Evolutionary conservation across 2,113 vertebrate genomes (phyloP).

Genomic region (Tragelaphus scriptus): DNA sequence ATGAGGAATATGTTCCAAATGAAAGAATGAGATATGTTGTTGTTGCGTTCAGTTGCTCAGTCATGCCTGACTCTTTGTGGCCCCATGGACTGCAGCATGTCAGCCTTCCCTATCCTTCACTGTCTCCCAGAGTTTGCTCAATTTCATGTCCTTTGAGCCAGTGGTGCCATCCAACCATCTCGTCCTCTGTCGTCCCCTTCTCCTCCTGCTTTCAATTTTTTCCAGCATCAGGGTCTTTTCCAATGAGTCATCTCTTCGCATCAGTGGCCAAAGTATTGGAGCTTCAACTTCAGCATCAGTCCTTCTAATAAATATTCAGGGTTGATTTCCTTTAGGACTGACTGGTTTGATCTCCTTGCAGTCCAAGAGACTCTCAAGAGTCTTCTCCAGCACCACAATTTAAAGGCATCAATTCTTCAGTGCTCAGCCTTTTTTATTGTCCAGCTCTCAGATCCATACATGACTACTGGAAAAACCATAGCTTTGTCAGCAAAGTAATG

Average conservation of each 20-base stretch:
- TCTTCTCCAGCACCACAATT: neutral
- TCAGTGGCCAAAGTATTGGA: neutral
- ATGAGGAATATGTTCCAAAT: neutral
- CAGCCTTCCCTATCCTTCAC: neutral
- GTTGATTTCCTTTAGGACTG: neutral
- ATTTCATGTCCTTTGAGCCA: neutral
- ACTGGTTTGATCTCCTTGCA: neutral
- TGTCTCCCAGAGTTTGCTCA: neutral
- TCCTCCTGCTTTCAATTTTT: neutral
- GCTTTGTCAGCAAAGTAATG: neutral
- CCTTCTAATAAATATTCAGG: neutral
- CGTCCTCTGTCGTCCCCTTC: accelerated
- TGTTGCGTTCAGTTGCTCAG: neutral
- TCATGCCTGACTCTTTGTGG: accelerated
- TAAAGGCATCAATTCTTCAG: neutral
- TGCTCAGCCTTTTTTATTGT: neutral
- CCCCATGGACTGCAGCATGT: neutral
- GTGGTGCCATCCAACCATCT: neutral
- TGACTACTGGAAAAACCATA: neutral
- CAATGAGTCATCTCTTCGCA: neutral
- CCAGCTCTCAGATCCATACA: neutral
- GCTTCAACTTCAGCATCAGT: neutral
- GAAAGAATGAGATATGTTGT: neutral
- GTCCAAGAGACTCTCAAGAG: neutral
- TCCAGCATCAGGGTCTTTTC: neutral